Evolutionary conservation across 2,888 invertebrate genomes (phyloP).

Genomic region (Drosophila phalerata): DNA sequence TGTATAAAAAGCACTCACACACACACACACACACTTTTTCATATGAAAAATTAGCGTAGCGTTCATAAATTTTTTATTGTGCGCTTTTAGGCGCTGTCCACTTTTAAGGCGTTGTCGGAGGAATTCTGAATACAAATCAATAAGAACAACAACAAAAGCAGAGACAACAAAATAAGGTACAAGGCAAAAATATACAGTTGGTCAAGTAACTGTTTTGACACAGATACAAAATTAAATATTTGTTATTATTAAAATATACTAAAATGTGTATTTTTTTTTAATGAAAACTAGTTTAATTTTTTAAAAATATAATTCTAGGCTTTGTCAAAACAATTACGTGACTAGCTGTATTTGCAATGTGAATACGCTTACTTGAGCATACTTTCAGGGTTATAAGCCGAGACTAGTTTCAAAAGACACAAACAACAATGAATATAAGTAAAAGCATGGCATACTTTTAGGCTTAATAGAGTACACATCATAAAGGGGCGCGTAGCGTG

Average conservation of each 20-base stretch:
- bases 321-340: not conserved
- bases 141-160: not conserved
- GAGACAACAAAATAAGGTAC: not conserved
- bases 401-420: conserved; percentile 37
- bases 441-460: conserved; percentile 62
- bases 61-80: conserved; percentile 6
- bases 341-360: not conserved
- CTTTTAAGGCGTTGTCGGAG: conserved; percentile 4
- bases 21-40: not conserved
- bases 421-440: conserved; percentile 28
- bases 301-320: no score
- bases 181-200: not conserved
- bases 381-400: conserved; percentile 42
- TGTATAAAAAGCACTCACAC: not conserved
- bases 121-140: not conserved
- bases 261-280: no score
- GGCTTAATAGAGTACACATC: conserved; percentile 43
- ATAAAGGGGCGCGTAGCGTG: not conserved
- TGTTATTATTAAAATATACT: not conserved
- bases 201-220: not conserved
- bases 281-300: no score
- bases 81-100: conserved; percentile 34
- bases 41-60: not conserved
- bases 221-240: not conserved
- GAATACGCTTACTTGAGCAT: conserved; percentile 33